Base-by-base conservation (phyloP, 2,797 vertebrate genomes). In the Remorina albescens region DNA sequence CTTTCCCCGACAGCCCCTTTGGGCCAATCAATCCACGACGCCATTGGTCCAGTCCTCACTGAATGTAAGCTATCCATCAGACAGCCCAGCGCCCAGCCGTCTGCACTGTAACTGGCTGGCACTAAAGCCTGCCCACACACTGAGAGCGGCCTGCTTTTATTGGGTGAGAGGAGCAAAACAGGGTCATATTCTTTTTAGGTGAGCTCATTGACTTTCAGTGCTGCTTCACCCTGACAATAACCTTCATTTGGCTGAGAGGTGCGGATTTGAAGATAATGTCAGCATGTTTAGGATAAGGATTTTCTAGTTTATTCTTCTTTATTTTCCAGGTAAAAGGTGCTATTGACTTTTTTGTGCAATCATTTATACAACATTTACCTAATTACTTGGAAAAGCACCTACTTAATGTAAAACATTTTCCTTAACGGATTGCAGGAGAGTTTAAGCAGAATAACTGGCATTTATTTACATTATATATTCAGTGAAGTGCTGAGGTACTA, bases 391-490 rank as follows among this genome's bases (percentile, higher is more conserved):
- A 78, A 88, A 87, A 85, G 47, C 69, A 66, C 41, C 15, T 37
- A 67, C 82, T 83, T 78, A 67, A 83, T 71, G 81, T 71, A 47
- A 81, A 84, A 70, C 2, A 0, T 77, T 82, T 74, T 42, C 44
- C 53, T 77, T 28, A 50, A 63, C 81, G 74, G 65, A 59, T 80
- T 80, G 81, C 46, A 28, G 79, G 49, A 65, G 75, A 80, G 74
- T 89, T 87, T 68, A 90, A 87, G 71, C 72, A 83, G 80, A 88
- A 89, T 86, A 91, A 84, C 86, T 83, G 80, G 53, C 41, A 62
- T 82, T 86, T 87, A 83, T 91, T 87, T 89, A 81, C 88, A 92
- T 93, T 91, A 93, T 93, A 87, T 91, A 91, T 93, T 88, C 93
- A 90, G 86, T 69, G 83, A 91, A 92, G 73, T 93, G 93, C 93